Evolutionary conservation across 2,797 vertebrate genomes (phyloP).

Genomic region (Podarcis lilfordi): DNA sequence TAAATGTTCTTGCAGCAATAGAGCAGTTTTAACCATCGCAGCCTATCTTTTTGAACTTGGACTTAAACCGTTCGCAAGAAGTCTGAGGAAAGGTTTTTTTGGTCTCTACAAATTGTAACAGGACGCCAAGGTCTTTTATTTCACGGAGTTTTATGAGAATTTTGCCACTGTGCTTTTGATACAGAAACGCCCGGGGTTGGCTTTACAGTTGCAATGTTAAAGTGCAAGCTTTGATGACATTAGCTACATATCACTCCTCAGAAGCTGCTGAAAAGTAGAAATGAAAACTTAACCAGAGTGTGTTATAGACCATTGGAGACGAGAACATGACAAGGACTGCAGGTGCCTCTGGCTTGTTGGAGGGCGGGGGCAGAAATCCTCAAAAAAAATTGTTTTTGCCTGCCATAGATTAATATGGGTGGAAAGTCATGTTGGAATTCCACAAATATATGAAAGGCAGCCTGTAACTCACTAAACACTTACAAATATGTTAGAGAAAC

Average conservation of each 20-base stretch:
- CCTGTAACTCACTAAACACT: neutral
- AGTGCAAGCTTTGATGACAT: neutral
- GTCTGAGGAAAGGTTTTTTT: neutral
- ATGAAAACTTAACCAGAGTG: conserved; percentile 4
- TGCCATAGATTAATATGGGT: neutral
- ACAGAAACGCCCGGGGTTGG: neutral
- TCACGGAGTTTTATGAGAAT: neutral
- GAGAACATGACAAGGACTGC: neutral
- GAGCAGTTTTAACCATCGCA: conserved; percentile 1
- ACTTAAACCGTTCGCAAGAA: neutral
- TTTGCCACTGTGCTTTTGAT: neutral
- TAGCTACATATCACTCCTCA: neutral
- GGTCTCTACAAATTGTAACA: neutral
- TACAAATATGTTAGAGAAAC: conserved; percentile 10
- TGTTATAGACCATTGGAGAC: neutral
- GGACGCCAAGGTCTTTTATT: neutral
- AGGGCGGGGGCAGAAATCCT: neutral
- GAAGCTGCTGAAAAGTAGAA: neutral
- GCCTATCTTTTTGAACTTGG: neutral
- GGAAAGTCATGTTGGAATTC: neutral
- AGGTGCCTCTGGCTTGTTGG: neutral
- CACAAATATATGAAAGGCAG: neutral
- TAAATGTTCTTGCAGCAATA: conserved; percentile 1
- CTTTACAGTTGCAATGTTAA: neutral
- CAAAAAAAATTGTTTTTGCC: neutral